Base-by-base conservation (phyloP, 2,797 vertebrate species). In the Myotis vivesi region DNA sequence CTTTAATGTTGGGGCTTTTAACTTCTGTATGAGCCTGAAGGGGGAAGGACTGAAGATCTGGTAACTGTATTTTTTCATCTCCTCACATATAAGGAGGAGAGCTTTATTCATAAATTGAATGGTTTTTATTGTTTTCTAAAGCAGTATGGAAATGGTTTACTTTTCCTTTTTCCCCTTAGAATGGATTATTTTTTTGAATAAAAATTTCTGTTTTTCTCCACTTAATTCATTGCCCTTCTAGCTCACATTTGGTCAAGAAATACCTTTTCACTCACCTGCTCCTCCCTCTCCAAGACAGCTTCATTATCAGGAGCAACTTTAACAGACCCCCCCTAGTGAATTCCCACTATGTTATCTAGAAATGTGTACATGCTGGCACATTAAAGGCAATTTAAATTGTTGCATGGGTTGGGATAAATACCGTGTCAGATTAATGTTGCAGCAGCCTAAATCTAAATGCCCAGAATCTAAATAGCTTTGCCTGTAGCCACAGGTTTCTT, bases 311-410 rank as follows among this genome's bases (percentile, higher is more conserved):
- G n/a, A 68, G 17, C 33, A 83, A 57, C 16, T 96, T 72, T 59
- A 75, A 68, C 87, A 87, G 72, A 91, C 9, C 17, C 72, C 59
- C 2, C 51, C 23, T 87, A 10, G n/a, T 62, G 71, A 94, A 82
- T 77, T 82, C 25, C 41, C 16, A 82, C 59, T 59, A 0, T 93
- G 66, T 85, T 76, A 75, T 57, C 62, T 89, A 71, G 89, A 81
- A 88, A 73, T 69, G 8, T 92, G 3, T 87, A 55, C 94, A 16
- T 75, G 46, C 57, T 93, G 49, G 53, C 53, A 95, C 87, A 71
- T 95, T 79, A 89, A 93, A 95, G 91, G 66, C 85, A 83, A 75
- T 80, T 62, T 76, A 80, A 92, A 89, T 64, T 90, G 33, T 92
- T 95, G 77, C 51, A 46, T 84, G 64, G 44, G 38, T 59, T 96